phyloP scores from a whole-genome alignment of 2,888 invertebrate species.

The Spialia ferax region DNA sequence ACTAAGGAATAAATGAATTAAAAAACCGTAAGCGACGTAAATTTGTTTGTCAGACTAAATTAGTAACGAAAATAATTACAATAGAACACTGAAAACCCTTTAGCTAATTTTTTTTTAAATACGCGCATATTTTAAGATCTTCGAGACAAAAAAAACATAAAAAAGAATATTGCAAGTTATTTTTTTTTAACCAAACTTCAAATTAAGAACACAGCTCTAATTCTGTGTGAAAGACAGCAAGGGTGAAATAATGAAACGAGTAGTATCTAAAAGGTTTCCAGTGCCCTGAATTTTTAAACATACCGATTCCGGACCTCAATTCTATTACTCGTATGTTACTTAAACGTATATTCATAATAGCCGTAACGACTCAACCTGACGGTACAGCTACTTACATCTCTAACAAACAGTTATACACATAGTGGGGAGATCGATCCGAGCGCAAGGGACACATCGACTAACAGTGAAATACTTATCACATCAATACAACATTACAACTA shows the following conservation, averaged over 20 bases:
- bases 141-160: too few species aligned
- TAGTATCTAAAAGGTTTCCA: constrained; percentile 13
- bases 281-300: constrained; percentile 11
- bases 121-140: too few species aligned
- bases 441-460: constrained; percentile 73
- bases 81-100: constrained; percentile 18
- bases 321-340: neutral
- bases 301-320: constrained; percentile 10
- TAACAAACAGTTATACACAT: constrained; percentile 51
- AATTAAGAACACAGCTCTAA: too few species aligned
- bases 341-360: constrained; percentile 20
- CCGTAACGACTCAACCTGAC: constrained; percentile 20
- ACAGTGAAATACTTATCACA: constrained; percentile 69
- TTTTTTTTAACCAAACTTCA: too few species aligned
- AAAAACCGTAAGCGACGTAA: constrained; percentile 13
- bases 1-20: constrained; percentile 29
- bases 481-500: constrained; percentile 78
- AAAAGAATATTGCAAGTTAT: too few species aligned
- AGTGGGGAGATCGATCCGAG: constrained; percentile 72
- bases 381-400: constrained; percentile 22
- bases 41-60: constrained; percentile 6
- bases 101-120: neutral
- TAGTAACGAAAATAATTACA: constrained; percentile 10
- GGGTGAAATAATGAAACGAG: neutral
- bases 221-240: too few species aligned